phyloP scores from a whole-genome alignment of 64 coral and sea anemone species.

The Platygyra sinensis region DNA sequence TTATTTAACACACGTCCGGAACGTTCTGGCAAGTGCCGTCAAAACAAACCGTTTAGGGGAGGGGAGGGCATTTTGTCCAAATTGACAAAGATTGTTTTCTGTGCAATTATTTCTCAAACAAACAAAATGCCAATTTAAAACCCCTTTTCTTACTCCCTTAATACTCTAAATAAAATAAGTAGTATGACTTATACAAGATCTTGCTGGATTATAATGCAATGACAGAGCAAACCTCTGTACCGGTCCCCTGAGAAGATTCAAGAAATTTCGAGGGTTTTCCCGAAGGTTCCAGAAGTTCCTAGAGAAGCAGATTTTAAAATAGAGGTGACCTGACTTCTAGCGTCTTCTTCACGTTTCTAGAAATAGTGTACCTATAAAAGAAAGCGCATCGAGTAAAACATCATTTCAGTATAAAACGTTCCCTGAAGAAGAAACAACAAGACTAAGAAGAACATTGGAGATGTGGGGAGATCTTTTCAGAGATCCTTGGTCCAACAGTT shows the following conservation, averaged over 20 bases:
- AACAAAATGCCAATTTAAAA: not conserved
- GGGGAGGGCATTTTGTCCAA: not conserved
- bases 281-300: not conserved
- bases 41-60: not conserved
- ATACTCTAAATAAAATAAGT: not conserved
- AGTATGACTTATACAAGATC: not conserved
- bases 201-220: not conserved
- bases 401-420: not conserved
- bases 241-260: not conserved
- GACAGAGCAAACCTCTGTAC: not conserved
- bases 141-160: not conserved
- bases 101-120: not conserved
- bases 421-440: not conserved
- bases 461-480: not conserved
- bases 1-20: not conserved
- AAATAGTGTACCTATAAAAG: not conserved
- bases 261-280: conserved; percentile 33
- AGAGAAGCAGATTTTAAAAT: not conserved
- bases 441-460: not conserved
- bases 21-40: not conserved
- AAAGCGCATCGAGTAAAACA: not conserved
- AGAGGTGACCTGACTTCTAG: not conserved
- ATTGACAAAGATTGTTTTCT: not conserved
- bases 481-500: conserved; percentile 7
- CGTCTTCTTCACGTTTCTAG: not conserved